Evolutionary conservation across 92 coral and sea anemone genomes (phyloP), one percentile per base, ranked within the genome.

Genomic region (Epizoanthus scotinus): DNA sequence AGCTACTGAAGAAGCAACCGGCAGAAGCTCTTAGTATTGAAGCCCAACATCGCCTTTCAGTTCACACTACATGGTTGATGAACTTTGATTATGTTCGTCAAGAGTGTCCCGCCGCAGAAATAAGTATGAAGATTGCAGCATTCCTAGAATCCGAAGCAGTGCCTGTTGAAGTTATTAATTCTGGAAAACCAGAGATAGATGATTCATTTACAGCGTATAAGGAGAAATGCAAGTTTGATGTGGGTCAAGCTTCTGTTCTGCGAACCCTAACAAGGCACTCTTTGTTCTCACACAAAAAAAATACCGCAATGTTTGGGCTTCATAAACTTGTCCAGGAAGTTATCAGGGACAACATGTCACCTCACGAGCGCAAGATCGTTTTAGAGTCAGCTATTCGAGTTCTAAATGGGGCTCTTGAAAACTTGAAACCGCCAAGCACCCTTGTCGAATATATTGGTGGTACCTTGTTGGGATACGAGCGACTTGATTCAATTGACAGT

Each of bases 31-130:
- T 83, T 2, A 74, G 82, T 53, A 5, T 34, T 42, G 91, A 87
- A 58, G 75, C 78, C 8, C 67, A 22, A 69, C 74, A 87, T 50
- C 84, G 91, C 3, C 56, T 87, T 15, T 84, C 87, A 0, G 91
- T 87, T 15, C 80, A 71, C 7, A 87, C 91, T 2, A 87, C 91
- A 20, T 87, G 91, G 91, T 14, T 29, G 19, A 66, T 87, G 66
- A 87, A 87, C 71, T 78, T 87, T 79, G 82, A 71, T 27, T 64
- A 69, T 56, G 78, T 87, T 0, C 67, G 34, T 59, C 31, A 20
- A 14, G 56, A 60, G n/a, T 77, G 86, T 3, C 50, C 13, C 0
- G 31, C 27, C 44, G 86, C 81, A 6, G 80, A 59, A 14, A 42
- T 52, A 31, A 49, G 66, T 44, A 24, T 79, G 26, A 31, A 66